Conservation (phyloP, 2,113 vertebrate genomes). For the Thryonomys swinderianus region DNA sequence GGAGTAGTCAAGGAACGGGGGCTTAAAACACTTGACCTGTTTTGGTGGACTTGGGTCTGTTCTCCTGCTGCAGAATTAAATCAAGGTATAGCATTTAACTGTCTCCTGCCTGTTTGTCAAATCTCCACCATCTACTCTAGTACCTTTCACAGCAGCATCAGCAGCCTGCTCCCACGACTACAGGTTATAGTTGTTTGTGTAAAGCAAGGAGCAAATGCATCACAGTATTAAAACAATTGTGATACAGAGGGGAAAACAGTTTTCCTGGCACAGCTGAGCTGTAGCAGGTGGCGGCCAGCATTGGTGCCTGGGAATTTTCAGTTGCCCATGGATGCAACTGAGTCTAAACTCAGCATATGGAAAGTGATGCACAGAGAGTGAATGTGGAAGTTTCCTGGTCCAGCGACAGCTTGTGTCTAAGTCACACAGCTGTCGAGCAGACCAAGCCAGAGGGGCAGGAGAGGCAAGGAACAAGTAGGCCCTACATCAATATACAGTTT, state of each 20-base stretch:
- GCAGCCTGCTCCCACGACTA: not conserved
- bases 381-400: not conserved
- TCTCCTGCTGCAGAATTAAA: not conserved
- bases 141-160: not conserved
- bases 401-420: not conserved
- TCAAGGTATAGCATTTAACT: not conserved
- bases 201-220: not conserved
- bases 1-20: not conserved
- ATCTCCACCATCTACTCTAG: not conserved
- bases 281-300: fast-evolving
- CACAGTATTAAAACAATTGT: not conserved
- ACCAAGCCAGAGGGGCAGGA: not conserved
- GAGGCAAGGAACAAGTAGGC: not conserved
- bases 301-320: not conserved
- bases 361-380: not conserved
- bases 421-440: not conserved
- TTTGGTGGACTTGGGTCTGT: not conserved
- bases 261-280: not conserved
- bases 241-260: not conserved
- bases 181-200: not conserved
- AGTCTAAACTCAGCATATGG: not conserved
- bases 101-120: not conserved
- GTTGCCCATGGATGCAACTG: not conserved
- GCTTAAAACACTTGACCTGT: not conserved
- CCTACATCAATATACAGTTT: not conserved